phyloP scores from a whole-genome alignment of 2,888 invertebrate species.

The Xestia xanthographa region DNA sequence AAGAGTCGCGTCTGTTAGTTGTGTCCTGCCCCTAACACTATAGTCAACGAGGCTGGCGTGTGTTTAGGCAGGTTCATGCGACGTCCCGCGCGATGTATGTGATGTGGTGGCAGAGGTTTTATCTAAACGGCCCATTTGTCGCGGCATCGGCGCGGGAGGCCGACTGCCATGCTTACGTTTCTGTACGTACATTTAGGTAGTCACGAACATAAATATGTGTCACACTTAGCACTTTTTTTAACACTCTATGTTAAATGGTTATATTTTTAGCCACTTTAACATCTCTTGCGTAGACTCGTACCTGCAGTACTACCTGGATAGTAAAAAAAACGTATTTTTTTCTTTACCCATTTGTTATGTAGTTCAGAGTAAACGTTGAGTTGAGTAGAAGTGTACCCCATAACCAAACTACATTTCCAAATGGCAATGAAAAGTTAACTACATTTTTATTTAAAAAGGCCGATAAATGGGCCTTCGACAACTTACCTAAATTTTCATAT shows the following conservation, averaged over 20 bases:
- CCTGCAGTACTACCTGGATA: not conserved
- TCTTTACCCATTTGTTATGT: not conserved
- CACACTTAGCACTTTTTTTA: not conserved
- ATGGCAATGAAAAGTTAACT: not conserved
- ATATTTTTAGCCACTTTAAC: not conserved
- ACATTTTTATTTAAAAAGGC: not conserved
- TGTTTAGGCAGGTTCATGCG: conserved; percentile 48
- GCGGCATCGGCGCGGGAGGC: conserved; percentile 23
- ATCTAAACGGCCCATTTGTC: conserved; percentile 57
- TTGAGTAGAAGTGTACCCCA: too few relatives aligned
- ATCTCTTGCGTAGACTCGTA: not conserved
- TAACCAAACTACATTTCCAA: not conserved
- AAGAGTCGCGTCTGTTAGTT: not conserved
- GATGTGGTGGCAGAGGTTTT: conserved; percentile 29
- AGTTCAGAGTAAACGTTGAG: not conserved
- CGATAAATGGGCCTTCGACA: too few relatives aligned
- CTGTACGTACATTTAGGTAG: not conserved
- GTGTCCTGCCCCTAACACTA: conserved; percentile 2
- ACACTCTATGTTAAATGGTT: not conserved
- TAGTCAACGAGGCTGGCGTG: conserved; percentile 14
- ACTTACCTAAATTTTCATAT: too few relatives aligned
- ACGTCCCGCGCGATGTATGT: conserved; percentile 12
- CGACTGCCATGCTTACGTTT: not conserved
- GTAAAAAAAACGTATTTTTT: not conserved
- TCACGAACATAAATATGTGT: not conserved